Evolutionary conservation across 1,140 invertebrate genomes (phyloP), one percentile per base, ranked within the genome.

Genomic region (Leguminivora glycinivorella): DNA sequence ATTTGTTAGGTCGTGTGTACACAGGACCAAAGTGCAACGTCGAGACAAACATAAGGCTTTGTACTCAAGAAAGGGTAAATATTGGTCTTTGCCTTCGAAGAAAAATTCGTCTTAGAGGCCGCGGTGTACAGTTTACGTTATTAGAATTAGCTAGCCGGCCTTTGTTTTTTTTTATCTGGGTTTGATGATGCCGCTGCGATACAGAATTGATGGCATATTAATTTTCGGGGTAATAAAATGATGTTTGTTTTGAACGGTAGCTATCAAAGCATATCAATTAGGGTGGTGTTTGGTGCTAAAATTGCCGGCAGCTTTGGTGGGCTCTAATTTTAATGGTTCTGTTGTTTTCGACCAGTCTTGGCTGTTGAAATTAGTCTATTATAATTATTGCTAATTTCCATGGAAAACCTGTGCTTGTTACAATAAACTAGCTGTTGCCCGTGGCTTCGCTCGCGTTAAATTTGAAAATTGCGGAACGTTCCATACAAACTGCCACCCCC

Each of bases 11-110:
- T 72, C 40, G 74, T 84, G 87, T 91, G 88, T 90, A 85, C 87
- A 85, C 81, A 91, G 88, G 89, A 91, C 80, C 83, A 81, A 85
- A 90, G 89, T 91, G 89, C 89, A 90, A 89, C 79, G 82, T 79
- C 72, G 88, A 70, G 79, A 80, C 84, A 90, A 91, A 91, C 85
- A 88, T 83, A 72, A 85, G 79, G 83, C 84, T 88, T 89, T 91
- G 87, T 89, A 82, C 81, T 88, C 83, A 89, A 74, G 80, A 81
- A 82, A 87, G 82, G 73, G 85, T 82, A 86, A 91, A 91, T 91
- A 91, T 91, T 89, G 76, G 76, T 72, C 78, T 75, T 83, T 83
- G 82, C 78, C 80, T 90, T 90, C 88, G 81, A 38, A 78, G 89
- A 90, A 91, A 91, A 88, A 91, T 91, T 85, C 87, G 85, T 88